These are phyloP conservation scores for Pomatorhinus ruficollis DNA, from an alignment of 2,113 vertebrate genomes.

Conservation along the genomic window DNA sequence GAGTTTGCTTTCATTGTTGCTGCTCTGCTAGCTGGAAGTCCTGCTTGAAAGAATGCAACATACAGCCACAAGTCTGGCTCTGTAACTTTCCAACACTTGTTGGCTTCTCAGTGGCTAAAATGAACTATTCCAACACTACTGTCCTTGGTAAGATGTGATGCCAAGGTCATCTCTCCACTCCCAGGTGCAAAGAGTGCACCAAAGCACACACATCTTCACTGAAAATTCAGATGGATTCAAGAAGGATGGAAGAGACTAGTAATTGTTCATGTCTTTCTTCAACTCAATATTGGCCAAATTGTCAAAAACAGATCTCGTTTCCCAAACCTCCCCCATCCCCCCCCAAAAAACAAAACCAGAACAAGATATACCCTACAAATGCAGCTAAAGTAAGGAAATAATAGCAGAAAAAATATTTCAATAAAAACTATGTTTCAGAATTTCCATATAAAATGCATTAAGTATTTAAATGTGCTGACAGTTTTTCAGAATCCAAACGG, in stretches of 20 bases:
- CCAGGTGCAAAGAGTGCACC: not conserved
- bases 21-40: not conserved
- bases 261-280: not conserved
- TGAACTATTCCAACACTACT: not conserved
- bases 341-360: not conserved
- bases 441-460: not conserved
- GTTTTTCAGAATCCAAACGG: not conserved
- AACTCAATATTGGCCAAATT: not conserved
- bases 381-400: not conserved
- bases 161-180: not conserved
- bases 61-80: not conserved
- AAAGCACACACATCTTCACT: rapidly evolving
- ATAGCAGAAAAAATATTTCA: not conserved
- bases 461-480: not conserved
- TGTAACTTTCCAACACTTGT: not conserved
- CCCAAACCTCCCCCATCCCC: not conserved
- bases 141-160: not conserved
- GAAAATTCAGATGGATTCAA: not conserved
- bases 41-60: not conserved
- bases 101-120: not conserved
- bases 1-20: not conserved
- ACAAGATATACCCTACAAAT: not conserved
- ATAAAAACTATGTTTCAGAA: not conserved
- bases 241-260: not conserved
- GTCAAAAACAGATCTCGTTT: rapidly evolving